A percentile compares a stretch with the other conserved stretches of the same genome.
Evolutionary conservation across 2,888 invertebrate species (phyloP).

Genomic region (Pollenia griseotomentosa): DNA sequence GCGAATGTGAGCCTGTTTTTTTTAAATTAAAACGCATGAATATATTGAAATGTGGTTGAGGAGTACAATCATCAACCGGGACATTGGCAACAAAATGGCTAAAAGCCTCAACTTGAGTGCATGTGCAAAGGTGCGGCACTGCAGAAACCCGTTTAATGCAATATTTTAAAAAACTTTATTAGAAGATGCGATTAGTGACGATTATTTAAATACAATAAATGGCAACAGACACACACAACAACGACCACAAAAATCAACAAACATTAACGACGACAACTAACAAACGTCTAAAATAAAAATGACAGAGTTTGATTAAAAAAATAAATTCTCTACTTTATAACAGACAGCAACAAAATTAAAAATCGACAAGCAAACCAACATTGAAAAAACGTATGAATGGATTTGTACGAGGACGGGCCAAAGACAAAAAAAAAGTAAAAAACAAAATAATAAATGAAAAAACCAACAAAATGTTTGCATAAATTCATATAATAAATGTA

Average conservation of each 20-base stretch:
- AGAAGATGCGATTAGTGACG: slow-evolving; percentile 64
- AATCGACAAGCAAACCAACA: not conserved
- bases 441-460: not conserved
- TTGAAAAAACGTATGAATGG: not conserved
- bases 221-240: slow-evolving; percentile 39
- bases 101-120: slow-evolving; percentile 28
- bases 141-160: slow-evolving; percentile 76
- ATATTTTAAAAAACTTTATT: slow-evolving; percentile 77
- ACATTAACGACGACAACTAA: slow-evolving; percentile 10
- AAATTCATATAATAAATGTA: slow-evolving; percentile 34
- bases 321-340: slow-evolving; percentile 68
- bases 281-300: slow-evolving; percentile 22
- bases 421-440: not conserved
- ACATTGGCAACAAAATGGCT: slow-evolving; percentile 50
- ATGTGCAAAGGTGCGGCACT: slow-evolving; percentile 57
- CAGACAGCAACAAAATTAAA: slow-evolving; percentile 33
- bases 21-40: slow-evolving; percentile 36
- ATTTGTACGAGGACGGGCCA: slow-evolving; percentile 26
- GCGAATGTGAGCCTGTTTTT: not conserved
- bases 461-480: slow-evolving; percentile 16
- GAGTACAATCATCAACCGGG: slow-evolving; percentile 15
- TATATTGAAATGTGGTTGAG: slow-evolving; percentile 23
- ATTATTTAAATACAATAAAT: slow-evolving; percentile 66
- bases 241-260: not conserved
- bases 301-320: slow-evolving; percentile 70